phyloP scores from a whole-genome alignment of 2,797 vertebrate genomes.

The Halcyon leucocephala region DNA sequence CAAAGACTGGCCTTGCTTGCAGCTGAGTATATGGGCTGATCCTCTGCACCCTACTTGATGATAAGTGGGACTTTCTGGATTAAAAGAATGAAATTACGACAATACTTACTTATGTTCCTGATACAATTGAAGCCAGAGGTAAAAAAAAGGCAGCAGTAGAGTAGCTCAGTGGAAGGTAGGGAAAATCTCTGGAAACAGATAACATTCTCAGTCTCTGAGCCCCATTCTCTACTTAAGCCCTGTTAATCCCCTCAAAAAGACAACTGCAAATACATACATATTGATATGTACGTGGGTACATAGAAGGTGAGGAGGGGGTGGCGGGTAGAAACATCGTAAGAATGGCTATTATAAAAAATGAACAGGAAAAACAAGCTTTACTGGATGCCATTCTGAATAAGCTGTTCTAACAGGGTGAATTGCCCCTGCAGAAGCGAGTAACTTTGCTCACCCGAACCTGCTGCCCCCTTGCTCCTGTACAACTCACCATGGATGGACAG shows the following conservation, averaged over 20 bases:
- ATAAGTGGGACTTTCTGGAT: constrained; percentile 18
- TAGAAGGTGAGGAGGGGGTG: not conserved
- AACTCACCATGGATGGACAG: not conserved
- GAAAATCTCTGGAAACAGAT: constrained; percentile 16
- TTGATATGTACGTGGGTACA: not conserved
- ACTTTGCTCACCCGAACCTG: not conserved
- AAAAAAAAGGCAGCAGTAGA: not conserved
- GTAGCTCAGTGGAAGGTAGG: not conserved
- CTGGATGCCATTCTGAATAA: not conserved
- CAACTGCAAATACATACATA: constrained; percentile 13
- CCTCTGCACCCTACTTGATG: not conserved
- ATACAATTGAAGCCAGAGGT: constrained; percentile 23
- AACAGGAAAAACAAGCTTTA: not conserved
- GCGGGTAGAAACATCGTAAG: not conserved
- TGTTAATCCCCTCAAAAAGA: constrained; percentile 28
- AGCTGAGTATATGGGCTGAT: not conserved
- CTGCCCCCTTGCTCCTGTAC: not conserved
- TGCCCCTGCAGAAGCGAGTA: not conserved
- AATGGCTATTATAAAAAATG: not conserved
- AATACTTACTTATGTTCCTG: constrained; percentile 20
- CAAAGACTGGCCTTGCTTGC: not conserved
- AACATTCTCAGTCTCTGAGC: constrained; percentile 12
- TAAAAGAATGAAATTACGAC: constrained; percentile 9
- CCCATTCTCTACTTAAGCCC: not conserved
- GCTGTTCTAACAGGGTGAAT: not conserved